phyloP scores from a whole-genome alignment of 2,797 vertebrate genomes.

The Leuciscus waleckii region DNA sequence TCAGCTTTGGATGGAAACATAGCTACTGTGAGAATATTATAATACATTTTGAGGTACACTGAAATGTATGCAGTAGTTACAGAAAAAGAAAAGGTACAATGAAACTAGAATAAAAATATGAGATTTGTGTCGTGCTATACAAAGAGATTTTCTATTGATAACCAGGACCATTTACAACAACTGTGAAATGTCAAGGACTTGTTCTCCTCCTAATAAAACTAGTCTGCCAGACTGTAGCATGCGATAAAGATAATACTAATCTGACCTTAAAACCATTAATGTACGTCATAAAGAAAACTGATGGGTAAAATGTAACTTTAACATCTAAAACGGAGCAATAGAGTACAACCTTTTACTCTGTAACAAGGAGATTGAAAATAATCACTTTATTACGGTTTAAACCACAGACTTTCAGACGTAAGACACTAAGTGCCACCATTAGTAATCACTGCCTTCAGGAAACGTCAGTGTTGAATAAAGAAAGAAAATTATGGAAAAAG shows the following conservation, averaged over 20 bases:
- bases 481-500: not conserved
- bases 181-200: constrained; percentile 20
- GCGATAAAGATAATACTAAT: not conserved
- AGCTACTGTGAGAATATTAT: not conserved
- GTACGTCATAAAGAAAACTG: constrained; percentile 9
- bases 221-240: not conserved
- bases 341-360: constrained; percentile 2
- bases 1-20: not conserved
- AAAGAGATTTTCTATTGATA: constrained; percentile 15
- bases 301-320: constrained; percentile 26
- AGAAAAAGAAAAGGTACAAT: not conserved
- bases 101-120: not conserved
- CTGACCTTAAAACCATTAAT: constrained; percentile 31
- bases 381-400: constrained; percentile 22
- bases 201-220: constrained; percentile 18
- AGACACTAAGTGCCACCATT: constrained; percentile 14
- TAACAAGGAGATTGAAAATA: constrained; percentile 13
- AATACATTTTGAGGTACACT: not conserved
- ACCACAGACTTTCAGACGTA: not conserved
- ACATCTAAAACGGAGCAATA: not conserved
- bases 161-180: not conserved
- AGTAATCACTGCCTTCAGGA: constrained; percentile 26
- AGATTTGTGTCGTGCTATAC: not conserved
- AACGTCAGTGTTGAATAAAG: not conserved
- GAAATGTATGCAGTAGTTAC: not conserved